Conservation (phyloP, 1,140 invertebrate species). For the Teleogryllus occipitalis region DNA sequence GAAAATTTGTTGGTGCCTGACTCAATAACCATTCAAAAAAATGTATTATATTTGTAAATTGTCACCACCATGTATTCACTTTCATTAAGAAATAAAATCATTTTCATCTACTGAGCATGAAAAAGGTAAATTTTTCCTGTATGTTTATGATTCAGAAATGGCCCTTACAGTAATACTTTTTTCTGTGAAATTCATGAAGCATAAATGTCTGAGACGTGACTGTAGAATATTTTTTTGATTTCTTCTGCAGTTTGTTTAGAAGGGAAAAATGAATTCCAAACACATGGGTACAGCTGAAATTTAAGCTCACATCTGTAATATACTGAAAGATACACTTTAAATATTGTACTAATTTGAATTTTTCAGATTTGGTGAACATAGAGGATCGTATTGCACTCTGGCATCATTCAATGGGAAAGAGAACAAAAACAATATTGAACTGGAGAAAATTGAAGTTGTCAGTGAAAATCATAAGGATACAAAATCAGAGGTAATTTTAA, state of each 20-base stretch:
- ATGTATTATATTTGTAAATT: no score
- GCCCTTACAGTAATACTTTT: no score
- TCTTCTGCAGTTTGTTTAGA: neutral
- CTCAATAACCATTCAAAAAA: no score
- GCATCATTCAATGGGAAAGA: slow-evolving; percentile 51
- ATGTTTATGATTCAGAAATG: no score
- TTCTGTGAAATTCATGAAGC: neutral
- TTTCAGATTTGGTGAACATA: slow-evolving; percentile 52
- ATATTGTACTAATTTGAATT: slow-evolving; percentile 21
- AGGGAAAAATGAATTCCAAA: neutral
- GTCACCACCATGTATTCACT: no score
- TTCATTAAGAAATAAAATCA: no score
- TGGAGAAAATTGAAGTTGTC: slow-evolving; percentile 14
- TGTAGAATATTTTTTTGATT: neutral
- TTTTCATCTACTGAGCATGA: no score
- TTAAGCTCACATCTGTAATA: neutral
- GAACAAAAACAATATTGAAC: slow-evolving; percentile 30
- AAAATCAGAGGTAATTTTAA: slow-evolving; percentile 18
- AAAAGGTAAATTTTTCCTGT: no score
- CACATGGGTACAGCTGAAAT: neutral
- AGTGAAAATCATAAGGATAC: slow-evolving; percentile 20
- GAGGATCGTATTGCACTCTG: slow-evolving; percentile 53
- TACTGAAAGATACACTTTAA: neutral
- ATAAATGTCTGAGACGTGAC: neutral
- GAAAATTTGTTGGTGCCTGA: no score